phyloP scores from a whole-genome alignment of 1,140 invertebrate species.

The Drosophila asahinai region DNA sequence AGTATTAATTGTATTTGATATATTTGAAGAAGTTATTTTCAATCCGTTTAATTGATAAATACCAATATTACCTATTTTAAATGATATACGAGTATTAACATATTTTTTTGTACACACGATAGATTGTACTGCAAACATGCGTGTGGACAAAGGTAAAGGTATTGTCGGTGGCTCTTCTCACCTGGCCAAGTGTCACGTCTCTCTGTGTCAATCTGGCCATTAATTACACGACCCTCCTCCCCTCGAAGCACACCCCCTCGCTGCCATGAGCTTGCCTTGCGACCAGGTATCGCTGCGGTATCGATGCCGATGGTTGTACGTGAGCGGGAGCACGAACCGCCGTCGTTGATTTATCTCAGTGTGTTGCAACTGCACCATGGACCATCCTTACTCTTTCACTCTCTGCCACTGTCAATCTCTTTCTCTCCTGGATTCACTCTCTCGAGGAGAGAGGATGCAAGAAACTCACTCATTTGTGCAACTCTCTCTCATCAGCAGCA shows the following conservation, averaged over 20 bases:
- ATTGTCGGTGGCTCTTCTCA: slow-evolving; percentile 20
- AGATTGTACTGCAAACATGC: slow-evolving; percentile 8
- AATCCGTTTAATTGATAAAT: too few relatives aligned
- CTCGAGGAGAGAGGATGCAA: neutral
- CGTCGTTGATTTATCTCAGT: slow-evolving; percentile 62
- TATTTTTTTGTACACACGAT: neutral
- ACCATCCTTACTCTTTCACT: slow-evolving; percentile 21
- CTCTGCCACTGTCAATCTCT: neutral
- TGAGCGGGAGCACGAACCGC: slow-evolving; percentile 54
- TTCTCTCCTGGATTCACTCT: slow-evolving; percentile 1
- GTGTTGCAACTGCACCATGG: slow-evolving; percentile 24
- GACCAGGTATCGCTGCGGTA: slow-evolving; percentile 36
- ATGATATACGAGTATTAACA: neutral
- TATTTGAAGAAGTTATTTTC: too few relatives aligned
- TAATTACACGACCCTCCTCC: slow-evolving; percentile 24
- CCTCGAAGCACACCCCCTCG: neutral
- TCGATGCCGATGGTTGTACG: slow-evolving; percentile 52
- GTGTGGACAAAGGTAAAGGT: slow-evolving; percentile 31
- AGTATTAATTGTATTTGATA: too few relatives aligned
- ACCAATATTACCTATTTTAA: too few relatives aligned
- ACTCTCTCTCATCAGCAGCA: slow-evolving; percentile 25
- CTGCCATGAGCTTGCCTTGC: neutral
- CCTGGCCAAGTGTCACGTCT: slow-evolving; percentile 46
- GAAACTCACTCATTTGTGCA: slow-evolving; percentile 21
- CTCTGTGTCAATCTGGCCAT: slow-evolving; percentile 33